Conservation (phyloP, 2,797 vertebrate genomes). For the Thaleichthys pacificus region DNA sequence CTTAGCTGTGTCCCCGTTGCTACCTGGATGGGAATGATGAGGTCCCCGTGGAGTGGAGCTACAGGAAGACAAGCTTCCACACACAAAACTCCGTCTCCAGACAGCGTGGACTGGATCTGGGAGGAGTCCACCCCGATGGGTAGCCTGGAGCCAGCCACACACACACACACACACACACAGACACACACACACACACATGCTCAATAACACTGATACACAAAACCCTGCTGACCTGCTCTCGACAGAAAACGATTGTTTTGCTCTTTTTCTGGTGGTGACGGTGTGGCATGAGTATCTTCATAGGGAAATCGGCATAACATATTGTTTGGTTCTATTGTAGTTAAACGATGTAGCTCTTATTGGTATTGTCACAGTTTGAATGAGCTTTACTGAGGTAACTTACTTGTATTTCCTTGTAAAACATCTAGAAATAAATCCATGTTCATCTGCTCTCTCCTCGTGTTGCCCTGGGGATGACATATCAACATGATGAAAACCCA, state of each 20-base stretch:
- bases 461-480: conserved; percentile 72
- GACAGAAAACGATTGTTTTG: not conserved
- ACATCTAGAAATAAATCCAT: conserved; percentile 74
- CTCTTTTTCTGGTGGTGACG: no score
- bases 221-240: not conserved
- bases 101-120: conserved; percentile 63
- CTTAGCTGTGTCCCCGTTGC: not conserved
- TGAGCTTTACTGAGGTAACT: conserved; percentile 23
- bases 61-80: conserved; percentile 69
- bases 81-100: conserved; percentile 70
- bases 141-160: conserved; percentile 58
- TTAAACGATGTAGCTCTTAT: no score
- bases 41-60: conserved; percentile 43
- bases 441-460: conserved; percentile 71
- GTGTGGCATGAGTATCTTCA: not conserved
- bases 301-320: no score
- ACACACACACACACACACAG: not conserved
- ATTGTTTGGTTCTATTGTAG: no score
- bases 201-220: not conserved
- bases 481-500: conserved; percentile 48
- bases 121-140: conserved; percentile 60
- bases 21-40: conserved; percentile 73
- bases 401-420: conserved; percentile 82
- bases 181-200: not conserved
- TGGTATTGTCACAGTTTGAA: not conserved